Conservation (phyloP, 2,113 vertebrate species). For the Chunga burmeisteri region DNA sequence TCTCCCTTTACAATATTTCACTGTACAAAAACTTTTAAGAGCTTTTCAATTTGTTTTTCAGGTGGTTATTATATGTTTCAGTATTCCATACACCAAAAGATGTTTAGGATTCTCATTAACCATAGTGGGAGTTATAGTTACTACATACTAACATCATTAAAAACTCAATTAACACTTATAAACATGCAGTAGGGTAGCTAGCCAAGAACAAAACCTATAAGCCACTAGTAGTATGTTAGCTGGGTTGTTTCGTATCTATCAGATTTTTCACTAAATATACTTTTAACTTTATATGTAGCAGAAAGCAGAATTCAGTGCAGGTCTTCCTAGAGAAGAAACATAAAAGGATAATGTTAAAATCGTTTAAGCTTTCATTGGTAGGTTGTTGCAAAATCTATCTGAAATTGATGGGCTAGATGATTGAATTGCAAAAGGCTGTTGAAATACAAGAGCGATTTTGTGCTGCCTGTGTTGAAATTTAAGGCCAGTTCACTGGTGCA, state of each 20-base stretch:
- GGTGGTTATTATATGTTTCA: not conserved
- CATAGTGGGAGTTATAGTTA: not conserved
- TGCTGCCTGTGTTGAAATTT: constrained; percentile 58
- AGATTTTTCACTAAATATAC: constrained; percentile 16
- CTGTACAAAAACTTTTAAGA: not conserved
- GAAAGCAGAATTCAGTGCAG: not conserved
- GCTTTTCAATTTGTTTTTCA: not conserved
- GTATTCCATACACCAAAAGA: not conserved
- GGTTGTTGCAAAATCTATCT: constrained; percentile 46
- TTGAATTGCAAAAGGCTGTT: constrained; percentile 52
- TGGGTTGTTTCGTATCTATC: not conserved
- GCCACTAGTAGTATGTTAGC: not conserved
- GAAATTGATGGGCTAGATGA: constrained; percentile 60
- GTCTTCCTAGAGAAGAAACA: constrained; percentile 24
- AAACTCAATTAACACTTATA: not conserved
- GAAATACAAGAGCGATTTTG: constrained; percentile 48
- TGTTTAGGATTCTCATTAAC: not conserved
- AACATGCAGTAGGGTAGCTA: not conserved
- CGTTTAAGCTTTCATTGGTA: constrained; percentile 18
- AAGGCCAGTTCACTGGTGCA: constrained; percentile 50
- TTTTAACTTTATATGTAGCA: not conserved
- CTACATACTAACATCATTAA: not conserved
- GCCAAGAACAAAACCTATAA: not conserved
- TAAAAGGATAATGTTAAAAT: constrained; percentile 41
- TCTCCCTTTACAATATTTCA: not conserved